Evolutionary conservation across 2,797 vertebrate species (phyloP).

Genomic region (Sphaeramia orbicularis): DNA sequence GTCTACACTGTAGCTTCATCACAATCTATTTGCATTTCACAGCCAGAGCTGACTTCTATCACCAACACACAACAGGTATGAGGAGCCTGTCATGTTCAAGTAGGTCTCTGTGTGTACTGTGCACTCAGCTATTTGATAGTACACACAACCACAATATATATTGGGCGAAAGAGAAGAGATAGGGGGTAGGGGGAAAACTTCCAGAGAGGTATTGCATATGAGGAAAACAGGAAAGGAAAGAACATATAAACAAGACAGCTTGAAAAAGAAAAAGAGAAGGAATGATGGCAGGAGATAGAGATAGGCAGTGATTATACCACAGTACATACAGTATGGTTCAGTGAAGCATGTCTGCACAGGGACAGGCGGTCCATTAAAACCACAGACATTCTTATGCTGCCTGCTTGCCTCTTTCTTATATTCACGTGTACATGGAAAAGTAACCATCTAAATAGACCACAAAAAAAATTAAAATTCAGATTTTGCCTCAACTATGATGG

Average conservation of each 20-base stretch:
- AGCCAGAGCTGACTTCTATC: slow-evolving; percentile 71
- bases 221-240: slow-evolving; percentile 57
- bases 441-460: slow-evolving; percentile 53
- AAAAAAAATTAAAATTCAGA: slow-evolving; percentile 33
- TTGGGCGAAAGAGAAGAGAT: slow-evolving; percentile 15
- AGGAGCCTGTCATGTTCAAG: slow-evolving; percentile 74
- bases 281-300: slow-evolving; percentile 73
- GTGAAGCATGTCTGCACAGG: slow-evolving; percentile 80
- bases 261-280: slow-evolving; percentile 65
- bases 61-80: slow-evolving; percentile 58
- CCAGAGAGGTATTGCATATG: slow-evolving; percentile 47
- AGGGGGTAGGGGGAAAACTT: slow-evolving; percentile 44
- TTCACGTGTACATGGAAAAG: slow-evolving; percentile 49
- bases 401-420: slow-evolving; percentile 64
- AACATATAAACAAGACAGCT: slow-evolving; percentile 74
- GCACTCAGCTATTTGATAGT: slow-evolving; percentile 47
- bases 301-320: slow-evolving; percentile 77
- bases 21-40: slow-evolving; percentile 74
- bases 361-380: slow-evolving; percentile 77
- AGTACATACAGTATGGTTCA: slow-evolving; percentile 79
- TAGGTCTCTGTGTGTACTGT: slow-evolving; percentile 30
- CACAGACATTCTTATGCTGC: slow-evolving; percentile 69
- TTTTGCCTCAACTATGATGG: slow-evolving; percentile 39
- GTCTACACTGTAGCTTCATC: slow-evolving; percentile 52
- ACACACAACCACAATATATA: slow-evolving; percentile 24